Conservation (phyloP, 2,888 invertebrate species). For the Taenaris catops region DNA sequence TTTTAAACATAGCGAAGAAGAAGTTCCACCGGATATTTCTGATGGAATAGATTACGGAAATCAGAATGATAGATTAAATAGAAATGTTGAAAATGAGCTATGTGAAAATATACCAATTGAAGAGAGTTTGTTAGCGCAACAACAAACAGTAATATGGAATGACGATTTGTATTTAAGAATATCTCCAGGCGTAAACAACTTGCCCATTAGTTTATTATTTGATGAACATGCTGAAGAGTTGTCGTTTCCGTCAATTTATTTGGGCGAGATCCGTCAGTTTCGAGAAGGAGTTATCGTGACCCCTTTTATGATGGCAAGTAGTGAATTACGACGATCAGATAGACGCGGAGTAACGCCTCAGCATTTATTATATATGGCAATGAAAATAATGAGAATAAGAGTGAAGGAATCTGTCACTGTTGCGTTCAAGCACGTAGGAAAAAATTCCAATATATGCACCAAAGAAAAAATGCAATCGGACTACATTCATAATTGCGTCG, state of each 20-base stretch:
- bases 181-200: conserved; percentile 11
- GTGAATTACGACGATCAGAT: conserved; percentile 36
- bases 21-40: neutral
- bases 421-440: conserved; percentile 28
- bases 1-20: conserved; percentile 9
- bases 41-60: neutral
- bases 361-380: conserved; percentile 34
- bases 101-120: conserved; percentile 29
- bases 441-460: conserved; percentile 30
- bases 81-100: conserved; percentile 27
- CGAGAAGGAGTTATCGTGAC: conserved; percentile 26
- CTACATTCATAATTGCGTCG: conserved; percentile 30
- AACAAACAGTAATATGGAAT: conserved; percentile 21
- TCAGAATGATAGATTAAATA: conserved; percentile 5
- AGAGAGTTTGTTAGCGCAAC: conserved; percentile 24
- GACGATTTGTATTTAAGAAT: conserved; percentile 13
- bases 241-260: conserved; percentile 33
- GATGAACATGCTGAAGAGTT: conserved; percentile 24
- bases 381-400: conserved; percentile 33
- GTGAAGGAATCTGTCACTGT: conserved; percentile 16
- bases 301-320: conserved; percentile 34
- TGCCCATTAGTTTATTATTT: conserved; percentile 14
- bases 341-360: conserved; percentile 35
- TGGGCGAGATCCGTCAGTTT: conserved; percentile 32
- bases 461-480: conserved; percentile 30